These are phyloP conservation scores for Eumeta japonica DNA, from an alignment of 1,140 invertebrate genomes.

Conservation along the genomic window DNA sequence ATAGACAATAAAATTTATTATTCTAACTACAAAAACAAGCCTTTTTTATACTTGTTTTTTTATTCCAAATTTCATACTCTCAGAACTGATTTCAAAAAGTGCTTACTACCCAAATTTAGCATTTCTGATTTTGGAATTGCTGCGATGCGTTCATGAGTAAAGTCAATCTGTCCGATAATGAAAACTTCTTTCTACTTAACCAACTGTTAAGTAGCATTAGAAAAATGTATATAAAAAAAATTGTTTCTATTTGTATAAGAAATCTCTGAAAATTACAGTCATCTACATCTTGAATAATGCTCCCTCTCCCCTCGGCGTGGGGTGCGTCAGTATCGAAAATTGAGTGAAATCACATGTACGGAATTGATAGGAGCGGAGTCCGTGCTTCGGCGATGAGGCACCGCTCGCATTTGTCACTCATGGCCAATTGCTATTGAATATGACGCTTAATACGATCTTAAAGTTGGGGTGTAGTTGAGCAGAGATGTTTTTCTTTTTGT, in stretches of 20 bases:
- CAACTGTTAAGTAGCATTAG: background rate
- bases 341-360: conserved; percentile 54
- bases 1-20: no score
- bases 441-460: conserved; percentile 38
- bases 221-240: background rate
- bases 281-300: conserved; percentile 38
- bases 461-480: background rate
- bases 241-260: background rate
- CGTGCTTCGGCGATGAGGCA: conserved; percentile 15
- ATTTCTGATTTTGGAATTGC: no score
- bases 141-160: no score
- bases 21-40: no score
- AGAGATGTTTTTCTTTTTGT: background rate
- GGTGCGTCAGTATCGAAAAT: conserved; percentile 54
- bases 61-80: no score
- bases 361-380: conserved; percentile 39
- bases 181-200: no score
- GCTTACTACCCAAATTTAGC: no score
- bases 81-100: no score
- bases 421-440: conserved; percentile 36
- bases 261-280: conserved; percentile 8
- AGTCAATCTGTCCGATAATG: no score
- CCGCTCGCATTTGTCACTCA: conserved; percentile 46
- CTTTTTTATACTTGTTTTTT: no score
- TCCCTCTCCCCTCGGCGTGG: conserved; percentile 31